Evolutionary conservation across 2,888 invertebrate species (phyloP), one percentile per base, ranked within the genome.

Genomic region (Drosophila mayaguana): DNA sequence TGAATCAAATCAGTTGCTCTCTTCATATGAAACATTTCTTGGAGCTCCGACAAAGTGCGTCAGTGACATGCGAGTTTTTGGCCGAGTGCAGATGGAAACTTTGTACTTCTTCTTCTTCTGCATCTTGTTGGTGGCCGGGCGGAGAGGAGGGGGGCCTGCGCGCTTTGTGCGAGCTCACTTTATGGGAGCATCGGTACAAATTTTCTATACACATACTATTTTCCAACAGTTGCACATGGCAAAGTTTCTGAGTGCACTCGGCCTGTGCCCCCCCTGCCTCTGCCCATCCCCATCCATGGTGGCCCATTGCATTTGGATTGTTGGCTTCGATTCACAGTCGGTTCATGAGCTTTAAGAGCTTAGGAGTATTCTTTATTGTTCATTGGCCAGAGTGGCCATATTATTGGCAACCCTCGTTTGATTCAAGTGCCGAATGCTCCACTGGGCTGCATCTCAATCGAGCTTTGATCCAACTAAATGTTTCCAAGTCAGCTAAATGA

Each of bases 221-320:
- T 82, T 55, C 60, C 65, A 79, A 82, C 80, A 78, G 80, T 84
- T 71, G 80, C 85, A 71, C 71, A 75, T 60, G 63, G 68, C 68
- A 65, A 73, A 73, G 80, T 80, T 70, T 48, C 50, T 62, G 61
- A 64, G 76, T 85, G 76, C 72, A 73, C 25, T 59, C 53, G 51
- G 38, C 38, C 18, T 40, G 16, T 9, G 14, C 9, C n/a, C 6
- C 32, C 25, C 6, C 1, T 6, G 12, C 16, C 38, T 7, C 18
- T 3, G 3, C 7, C 28, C 32, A 20, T 14, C 38, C 7, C 50
- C 12, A 3, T 3, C 28, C 32, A 20, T 14, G 34, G 20, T 28
- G 51, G 4, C 36, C 43, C 51, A 60, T 66, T 54, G 63, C 74
- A 67, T 56, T 87, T 71, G 56, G 66, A 78, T 72, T 74, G 84